These are phyloP conservation scores for Cassiopea xamachana DNA, from an alignment of 30 jellyfish, hydroid and myxozoan genomes.

Conservation along the genomic window DNA sequence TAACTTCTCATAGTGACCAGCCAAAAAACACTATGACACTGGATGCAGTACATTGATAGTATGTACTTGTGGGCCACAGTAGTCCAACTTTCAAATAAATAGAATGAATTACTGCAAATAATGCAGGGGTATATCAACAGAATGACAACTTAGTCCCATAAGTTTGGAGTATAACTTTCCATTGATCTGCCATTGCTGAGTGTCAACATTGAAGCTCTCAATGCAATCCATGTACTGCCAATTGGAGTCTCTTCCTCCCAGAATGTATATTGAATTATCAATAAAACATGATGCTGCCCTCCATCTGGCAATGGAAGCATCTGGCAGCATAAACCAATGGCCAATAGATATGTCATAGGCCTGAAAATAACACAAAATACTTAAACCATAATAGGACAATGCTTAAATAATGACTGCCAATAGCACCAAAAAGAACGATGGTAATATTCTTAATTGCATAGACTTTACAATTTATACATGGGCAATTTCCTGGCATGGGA, in stretches of 20 bases:
- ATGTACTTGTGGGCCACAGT: neutral
- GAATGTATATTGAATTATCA: constrained; percentile 57
- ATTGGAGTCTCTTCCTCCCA: constrained; percentile 90
- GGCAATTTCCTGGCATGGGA: no score
- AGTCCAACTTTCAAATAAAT: neutral
- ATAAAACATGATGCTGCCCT: constrained; percentile 76
- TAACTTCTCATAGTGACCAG: neutral
- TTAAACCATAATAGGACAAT: no score
- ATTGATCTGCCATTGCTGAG: constrained; percentile 59
- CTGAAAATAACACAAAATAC: neutral
- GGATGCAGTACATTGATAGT: no score
- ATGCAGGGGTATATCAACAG: constrained; percentile 70
- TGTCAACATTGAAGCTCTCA: constrained; percentile 75
- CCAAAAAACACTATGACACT: no score
- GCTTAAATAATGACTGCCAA: no score
- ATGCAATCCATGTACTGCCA: constrained; percentile 92
- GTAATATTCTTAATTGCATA: no score
- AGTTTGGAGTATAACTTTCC: constrained; percentile 69
- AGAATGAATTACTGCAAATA: neutral
- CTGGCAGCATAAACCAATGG: constrained; percentile 53
- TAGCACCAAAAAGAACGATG: no score
- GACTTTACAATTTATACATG: no score
- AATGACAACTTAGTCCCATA: constrained; percentile 88
- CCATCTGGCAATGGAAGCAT: constrained; percentile 86
- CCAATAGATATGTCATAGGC: constrained; percentile 61